phyloP scores from a whole-genome alignment of 2,888 invertebrate species.

The Baronia brevicornis region DNA sequence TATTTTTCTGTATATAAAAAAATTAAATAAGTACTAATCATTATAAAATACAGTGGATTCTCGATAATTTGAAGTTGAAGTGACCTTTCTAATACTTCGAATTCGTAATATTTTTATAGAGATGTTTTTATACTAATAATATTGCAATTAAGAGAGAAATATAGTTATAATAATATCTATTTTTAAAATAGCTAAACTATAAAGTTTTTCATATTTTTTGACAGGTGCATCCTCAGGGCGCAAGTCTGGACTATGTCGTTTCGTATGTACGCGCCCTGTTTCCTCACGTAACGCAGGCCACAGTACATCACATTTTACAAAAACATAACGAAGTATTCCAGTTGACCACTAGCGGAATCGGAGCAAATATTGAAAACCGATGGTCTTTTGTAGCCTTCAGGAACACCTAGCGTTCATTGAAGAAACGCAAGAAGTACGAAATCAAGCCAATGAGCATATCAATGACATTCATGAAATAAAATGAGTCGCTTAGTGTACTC shows the following conservation, averaged over 20 bases:
- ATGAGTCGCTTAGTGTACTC: no score
- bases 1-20: no score
- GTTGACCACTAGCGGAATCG: slow-evolving; percentile 86
- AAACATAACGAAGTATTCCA: slow-evolving; percentile 88
- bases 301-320: slow-evolving; percentile 85
- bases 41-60: no score
- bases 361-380: slow-evolving; percentile 88
- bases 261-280: slow-evolving; percentile 91
- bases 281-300: slow-evolving; percentile 80
- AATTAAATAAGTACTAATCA: no score
- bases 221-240: slow-evolving; percentile 94
- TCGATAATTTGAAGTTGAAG: no score
- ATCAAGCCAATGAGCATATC: background rate
- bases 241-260: slow-evolving; percentile 92
- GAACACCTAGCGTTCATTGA: slow-evolving; percentile 8
- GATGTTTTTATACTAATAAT: no score
- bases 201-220: background rate
- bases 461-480: no score
- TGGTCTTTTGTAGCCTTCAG: slow-evolving; percentile 90
- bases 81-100: no score
- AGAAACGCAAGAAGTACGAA: background rate
- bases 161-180: background rate
- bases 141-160: no score
- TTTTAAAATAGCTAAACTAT: background rate
- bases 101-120: no score